Base-by-base conservation (phyloP, 2,888 invertebrate species). In the Philonicus albiceps region DNA sequence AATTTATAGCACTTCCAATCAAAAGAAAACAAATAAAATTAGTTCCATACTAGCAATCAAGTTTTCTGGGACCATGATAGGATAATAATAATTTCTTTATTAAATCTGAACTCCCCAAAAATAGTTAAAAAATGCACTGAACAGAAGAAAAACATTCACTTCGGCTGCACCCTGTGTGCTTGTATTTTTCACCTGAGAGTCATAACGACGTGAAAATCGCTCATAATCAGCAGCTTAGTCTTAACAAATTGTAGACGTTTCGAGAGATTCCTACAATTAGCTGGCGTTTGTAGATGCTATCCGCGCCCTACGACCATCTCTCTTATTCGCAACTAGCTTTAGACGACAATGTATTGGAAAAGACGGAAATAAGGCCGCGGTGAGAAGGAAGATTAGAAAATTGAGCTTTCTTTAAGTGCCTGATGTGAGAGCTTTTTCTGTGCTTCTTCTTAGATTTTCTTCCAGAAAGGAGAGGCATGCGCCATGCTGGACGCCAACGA, bases 201-300 rank as follows among this genome's bases (percentile, higher is more conserved):
- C 64, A 64, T 64, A 64, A 64, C 64, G 64, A 64, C 22, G 64
- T 64, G 81, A 81, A 81, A 81, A 81, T 81, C 81, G 34, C 34
- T 81, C 81, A 81, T 81, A 81, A 64, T 81, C 81, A 81, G 30
- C 31, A 34, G 31, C 55, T 55, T 81, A 22, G 22, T 31, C 64
- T 55, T 37, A 55, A 22, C 81, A 81, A 81, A 55, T 55, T 64
- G 64, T 64, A 64, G 37, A 81, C 81, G 31, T 37, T 64, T 22
- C 43, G 49, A 49, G 27, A 78, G 78, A 49, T 49, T 78, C 49
- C 16, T 53, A 49, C 55, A 81, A 81, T 81, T 81, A 81, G 55
- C 34, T 64, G 37, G 37, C 64, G 55, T 81, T 64, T 81, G 34
- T 81, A 81, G 49, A 30, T 53, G 53, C 3, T 30, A 78, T 53